Evolutionary conservation across 2,888 invertebrate species (phyloP), one percentile per base, ranked within the genome.

Genomic region (Dryocosmus kuriphilus): DNA sequence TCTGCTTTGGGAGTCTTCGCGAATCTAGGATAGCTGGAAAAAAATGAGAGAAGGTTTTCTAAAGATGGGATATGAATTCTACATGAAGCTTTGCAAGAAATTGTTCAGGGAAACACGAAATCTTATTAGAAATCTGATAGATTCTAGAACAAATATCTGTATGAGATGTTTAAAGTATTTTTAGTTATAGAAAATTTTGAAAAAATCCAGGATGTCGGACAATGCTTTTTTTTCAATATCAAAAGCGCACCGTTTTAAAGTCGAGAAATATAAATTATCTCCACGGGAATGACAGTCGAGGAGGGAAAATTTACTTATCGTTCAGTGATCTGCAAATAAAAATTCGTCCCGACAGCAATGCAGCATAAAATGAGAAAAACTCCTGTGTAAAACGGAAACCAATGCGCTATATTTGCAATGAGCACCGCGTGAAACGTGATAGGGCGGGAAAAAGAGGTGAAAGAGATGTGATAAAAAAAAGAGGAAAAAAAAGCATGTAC

Each of bases 251-350:
- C 2, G n/a, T 8, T 35, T 22, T 9, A 19, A 22, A 63, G 11
- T n/a, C 2, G 19, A 63, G 9, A 63, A 63, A 63, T 32, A 30
- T 32, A 30, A 61, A 61, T 63, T 19, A 63, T 63, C 35, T 35
- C 32, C 8, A n/a, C n/a, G 46, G 51, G 51, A n/a, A 63, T 11
- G 22, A 11, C 9, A 35, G 30, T 19, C 32, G 38, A 41, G 24
- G 22, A 65, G 27, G 24, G 22, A 65, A 65, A 65, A 24, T 65
- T 14, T 16, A 35, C 38, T 65, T 65, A 65, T 24, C 65, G 65
- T 65, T 38, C 22, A 65, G 38, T 65, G 11, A 65, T 65, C 24
- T 65, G 65, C 14, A 41, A 41, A 65, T 65, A 65, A 65, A 65
- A 65, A 41, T 67, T 27, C 27, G 19, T 19, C 19, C 2, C 65